A percentile compares a stretch with the other conserved stretches of the same genome.
Conservation (phyloP, 2,797 vertebrate species). For the Muraenolepis orangiensis region DNA sequence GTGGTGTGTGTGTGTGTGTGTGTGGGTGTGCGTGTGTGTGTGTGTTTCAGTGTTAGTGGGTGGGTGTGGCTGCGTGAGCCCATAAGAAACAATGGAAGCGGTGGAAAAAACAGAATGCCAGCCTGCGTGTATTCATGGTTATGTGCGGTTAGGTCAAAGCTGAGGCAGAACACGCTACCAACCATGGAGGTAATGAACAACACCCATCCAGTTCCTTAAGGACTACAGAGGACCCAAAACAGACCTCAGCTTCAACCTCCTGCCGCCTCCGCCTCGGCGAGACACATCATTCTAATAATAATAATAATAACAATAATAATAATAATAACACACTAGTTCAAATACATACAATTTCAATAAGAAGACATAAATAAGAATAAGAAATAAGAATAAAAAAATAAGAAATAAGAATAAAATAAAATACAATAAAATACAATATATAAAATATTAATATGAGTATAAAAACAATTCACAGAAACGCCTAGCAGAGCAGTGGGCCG, state of each 20-base stretch:
- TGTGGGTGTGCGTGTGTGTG: slow-evolving; percentile 1
- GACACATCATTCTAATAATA: no score
- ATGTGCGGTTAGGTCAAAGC: neutral
- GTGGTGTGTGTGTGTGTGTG: neutral
- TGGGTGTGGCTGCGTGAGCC: neutral
- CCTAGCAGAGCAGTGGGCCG: no score
- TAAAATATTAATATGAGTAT: no score
- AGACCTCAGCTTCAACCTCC: neutral
- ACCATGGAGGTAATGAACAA: no score
- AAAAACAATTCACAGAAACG: slow-evolving; percentile 24
- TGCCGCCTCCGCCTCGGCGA: slow-evolving; percentile 22
- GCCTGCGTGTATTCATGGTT: neutral
- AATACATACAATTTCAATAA: no score
- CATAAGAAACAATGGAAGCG: neutral
- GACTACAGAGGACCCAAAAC: slow-evolving; percentile 10
- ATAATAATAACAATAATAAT: no score
- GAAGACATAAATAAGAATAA: no score
- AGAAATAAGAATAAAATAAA: no score
- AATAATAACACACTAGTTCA: no score
- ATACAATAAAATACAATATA: no score
- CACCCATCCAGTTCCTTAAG: neutral
- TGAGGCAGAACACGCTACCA: neutral
- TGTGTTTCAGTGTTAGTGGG: neutral
- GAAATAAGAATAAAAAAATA: no score
- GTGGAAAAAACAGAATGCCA: neutral